Conservation (phyloP, 2,888 invertebrate species). For the Trypoxylon attenuatum region DNA sequence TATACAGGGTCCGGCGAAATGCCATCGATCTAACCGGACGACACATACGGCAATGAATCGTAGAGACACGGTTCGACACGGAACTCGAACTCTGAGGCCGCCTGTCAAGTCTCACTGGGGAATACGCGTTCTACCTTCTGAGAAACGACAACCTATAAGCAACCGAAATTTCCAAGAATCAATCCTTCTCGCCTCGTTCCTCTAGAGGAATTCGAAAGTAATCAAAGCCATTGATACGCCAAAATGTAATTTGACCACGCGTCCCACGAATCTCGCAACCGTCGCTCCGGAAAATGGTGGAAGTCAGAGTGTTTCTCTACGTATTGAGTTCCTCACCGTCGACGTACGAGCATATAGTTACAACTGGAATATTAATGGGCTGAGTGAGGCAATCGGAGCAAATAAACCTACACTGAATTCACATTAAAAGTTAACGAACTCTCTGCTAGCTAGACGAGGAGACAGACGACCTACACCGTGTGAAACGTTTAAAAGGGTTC, state of each 20-base stretch:
- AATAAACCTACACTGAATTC: too few species aligned
- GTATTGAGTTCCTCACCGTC: not conserved
- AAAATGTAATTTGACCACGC: too few species aligned
- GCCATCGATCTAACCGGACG: constrained; percentile 55
- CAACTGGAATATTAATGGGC: too few species aligned
- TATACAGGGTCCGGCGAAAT: not conserved
- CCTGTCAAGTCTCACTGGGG: constrained; percentile 25
- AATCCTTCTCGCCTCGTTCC: not conserved
- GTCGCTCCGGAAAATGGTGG: too few species aligned
- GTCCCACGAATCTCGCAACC: too few species aligned
- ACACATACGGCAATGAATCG: constrained; percentile 58
- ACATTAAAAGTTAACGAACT: too few species aligned
- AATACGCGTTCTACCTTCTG: constrained; percentile 4
- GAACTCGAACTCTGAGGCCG: constrained; percentile 36
- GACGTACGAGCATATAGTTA: not conserved
- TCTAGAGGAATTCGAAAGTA: not conserved
- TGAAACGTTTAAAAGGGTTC: too few species aligned
- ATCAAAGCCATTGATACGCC: too few species aligned
- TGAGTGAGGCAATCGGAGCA: too few species aligned
- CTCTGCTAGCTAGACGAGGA: too few species aligned
- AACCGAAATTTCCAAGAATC: not conserved
- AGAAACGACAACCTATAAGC: not conserved
- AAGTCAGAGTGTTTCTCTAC: too few species aligned
- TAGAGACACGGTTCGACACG: constrained; percentile 47
- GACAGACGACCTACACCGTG: too few species aligned